Percentiles rank a stretch among this genome's conserved stretches.
Conservation (phyloP, 2,797 vertebrate species). For the Periparus ater region DNA sequence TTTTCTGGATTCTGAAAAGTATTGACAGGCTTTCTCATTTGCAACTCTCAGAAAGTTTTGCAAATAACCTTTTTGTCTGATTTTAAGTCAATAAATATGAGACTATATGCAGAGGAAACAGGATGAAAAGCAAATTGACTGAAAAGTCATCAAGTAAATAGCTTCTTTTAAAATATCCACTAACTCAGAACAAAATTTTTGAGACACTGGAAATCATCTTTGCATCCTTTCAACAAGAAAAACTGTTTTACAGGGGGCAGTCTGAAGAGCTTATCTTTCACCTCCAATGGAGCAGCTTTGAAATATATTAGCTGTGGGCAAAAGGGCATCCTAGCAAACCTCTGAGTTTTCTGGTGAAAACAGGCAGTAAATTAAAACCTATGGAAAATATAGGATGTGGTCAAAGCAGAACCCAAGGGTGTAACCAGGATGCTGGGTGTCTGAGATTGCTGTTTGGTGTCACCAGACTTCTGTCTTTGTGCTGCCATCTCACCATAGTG, state of each 20-base stretch:
- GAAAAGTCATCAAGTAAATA: constrained; percentile 6
- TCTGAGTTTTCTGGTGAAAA: background rate
- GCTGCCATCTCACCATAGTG: fast-evolving
- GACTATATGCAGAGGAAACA: background rate
- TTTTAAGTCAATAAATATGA: constrained; percentile 31
- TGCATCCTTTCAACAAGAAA: background rate
- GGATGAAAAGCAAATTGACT: background rate
- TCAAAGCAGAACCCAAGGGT: background rate
- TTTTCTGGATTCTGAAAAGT: background rate
- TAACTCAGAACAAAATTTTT: background rate
- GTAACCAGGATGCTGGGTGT: background rate
- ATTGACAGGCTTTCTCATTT: constrained; percentile 23
- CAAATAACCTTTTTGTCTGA: background rate
- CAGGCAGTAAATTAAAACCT: background rate
- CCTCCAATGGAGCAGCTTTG: background rate
- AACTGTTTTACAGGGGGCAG: background rate
- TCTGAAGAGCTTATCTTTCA: background rate
- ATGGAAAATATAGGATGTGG: background rate
- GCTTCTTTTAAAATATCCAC: background rate
- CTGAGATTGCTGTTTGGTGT: background rate
- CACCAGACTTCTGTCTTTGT: background rate
- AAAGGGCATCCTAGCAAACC: background rate
- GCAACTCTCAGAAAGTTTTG: background rate
- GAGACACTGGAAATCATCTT: background rate
- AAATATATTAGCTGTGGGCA: background rate